phyloP scores from a whole-genome alignment of 2,888 invertebrate species.

The Rapana venosa region DNA sequence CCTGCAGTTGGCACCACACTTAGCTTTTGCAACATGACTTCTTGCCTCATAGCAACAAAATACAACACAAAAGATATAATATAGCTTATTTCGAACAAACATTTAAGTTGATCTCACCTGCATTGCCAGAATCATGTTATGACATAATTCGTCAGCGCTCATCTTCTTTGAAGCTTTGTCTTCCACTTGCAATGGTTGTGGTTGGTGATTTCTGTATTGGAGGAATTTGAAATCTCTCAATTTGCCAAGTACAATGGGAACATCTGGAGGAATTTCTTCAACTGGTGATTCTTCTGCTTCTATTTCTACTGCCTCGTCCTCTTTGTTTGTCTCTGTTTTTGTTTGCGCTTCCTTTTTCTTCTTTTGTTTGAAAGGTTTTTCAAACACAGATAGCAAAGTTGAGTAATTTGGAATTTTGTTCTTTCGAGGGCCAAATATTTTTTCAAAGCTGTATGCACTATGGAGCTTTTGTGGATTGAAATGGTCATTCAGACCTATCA shows the following conservation, averaged over 20 bases:
- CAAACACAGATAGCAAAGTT: not conserved
- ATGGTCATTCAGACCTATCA: not conserved
- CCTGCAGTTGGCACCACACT: too few species aligned
- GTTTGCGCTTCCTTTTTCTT: not conserved
- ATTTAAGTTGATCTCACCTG: not conserved
- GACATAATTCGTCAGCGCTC: constrained; percentile 25
- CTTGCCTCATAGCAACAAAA: too few species aligned
- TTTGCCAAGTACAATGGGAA: constrained; percentile 36
- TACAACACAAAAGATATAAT: too few species aligned
- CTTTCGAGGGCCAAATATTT: constrained; percentile 1
- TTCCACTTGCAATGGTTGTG: not conserved
- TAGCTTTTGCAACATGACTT: too few species aligned
- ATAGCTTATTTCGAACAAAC: too few species aligned
- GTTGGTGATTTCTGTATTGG: constrained; percentile 25
- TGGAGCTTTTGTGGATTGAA: constrained; percentile 35
- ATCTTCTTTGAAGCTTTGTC: not conserved
- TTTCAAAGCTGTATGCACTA: constrained; percentile 37
- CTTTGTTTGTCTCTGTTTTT: not conserved
- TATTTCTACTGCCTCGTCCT: not conserved
- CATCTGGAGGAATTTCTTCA: not conserved
- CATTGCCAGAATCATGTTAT: constrained; percentile 30
- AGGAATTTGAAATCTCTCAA: constrained; percentile 36
- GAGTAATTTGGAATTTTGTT: not conserved
- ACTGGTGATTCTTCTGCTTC: not conserved
- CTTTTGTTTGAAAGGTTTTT: constrained; percentile 30